Evolutionary conservation across 1,140 invertebrate genomes (phyloP).

Genomic region (Himalopsyche phryganea): DNA sequence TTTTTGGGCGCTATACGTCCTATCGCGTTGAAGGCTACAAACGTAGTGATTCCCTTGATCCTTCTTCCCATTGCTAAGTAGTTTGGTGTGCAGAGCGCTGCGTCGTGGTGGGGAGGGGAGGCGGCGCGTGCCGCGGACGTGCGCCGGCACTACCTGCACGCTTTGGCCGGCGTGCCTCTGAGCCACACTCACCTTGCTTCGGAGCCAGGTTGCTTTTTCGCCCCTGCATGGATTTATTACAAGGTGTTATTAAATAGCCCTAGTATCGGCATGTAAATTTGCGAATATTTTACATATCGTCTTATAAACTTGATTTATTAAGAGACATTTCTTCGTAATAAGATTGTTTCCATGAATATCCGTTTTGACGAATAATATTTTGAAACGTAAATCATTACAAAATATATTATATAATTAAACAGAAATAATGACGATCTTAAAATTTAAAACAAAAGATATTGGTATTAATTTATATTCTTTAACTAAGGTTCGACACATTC

Average conservation of each 20-base stretch:
- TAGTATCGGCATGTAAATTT: slow-evolving; percentile 4
- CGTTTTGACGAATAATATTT: too few relatives aligned
- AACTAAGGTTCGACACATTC: too few relatives aligned
- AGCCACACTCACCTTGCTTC: slow-evolving; percentile 23
- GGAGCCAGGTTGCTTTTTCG: slow-evolving; percentile 10
- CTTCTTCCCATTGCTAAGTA: slow-evolving; percentile 49
- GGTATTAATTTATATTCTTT: too few relatives aligned
- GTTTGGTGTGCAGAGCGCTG: slow-evolving; percentile 13
- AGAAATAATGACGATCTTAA: too few relatives aligned
- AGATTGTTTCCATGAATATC: too few relatives aligned
- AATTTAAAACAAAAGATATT: too few relatives aligned
- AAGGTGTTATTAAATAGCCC: slow-evolving; percentile 11
- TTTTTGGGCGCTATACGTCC: slow-evolving; percentile 40
- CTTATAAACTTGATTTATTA: not conserved
- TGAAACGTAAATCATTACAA: too few relatives aligned
- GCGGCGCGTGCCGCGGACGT: slow-evolving; percentile 36
- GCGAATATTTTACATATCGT: not conserved
- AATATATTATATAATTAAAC: too few relatives aligned
- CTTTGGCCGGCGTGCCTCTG: slow-evolving; percentile 37
- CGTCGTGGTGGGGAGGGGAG: too few relatives aligned
- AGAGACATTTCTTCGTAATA: too few relatives aligned
- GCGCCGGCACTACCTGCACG: slow-evolving; percentile 38
- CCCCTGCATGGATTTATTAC: slow-evolving; percentile 11
- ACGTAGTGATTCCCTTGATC: slow-evolving; percentile 41
- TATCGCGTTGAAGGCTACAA: slow-evolving; percentile 45